Percentiles rank a stretch among this genome's conserved stretches.
Conservation (phyloP, 2,113 vertebrate genomes). For the Mohoua ochrocephala region DNA sequence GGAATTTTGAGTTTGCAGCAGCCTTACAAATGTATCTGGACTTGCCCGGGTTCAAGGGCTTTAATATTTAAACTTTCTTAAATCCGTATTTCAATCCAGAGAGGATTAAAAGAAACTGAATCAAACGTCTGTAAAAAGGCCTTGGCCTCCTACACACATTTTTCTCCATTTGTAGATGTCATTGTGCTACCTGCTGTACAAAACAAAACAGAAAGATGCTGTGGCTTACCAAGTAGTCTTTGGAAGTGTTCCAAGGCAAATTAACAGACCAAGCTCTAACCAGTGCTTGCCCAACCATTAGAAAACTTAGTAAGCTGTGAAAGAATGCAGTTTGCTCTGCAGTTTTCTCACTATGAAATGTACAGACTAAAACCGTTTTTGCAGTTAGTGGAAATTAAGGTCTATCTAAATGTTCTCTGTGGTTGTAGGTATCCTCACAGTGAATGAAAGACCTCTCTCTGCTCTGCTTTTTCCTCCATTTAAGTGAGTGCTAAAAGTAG, state of each 20-base stretch:
- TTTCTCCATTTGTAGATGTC: background rate
- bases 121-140: background rate
- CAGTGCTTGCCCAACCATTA: background rate
- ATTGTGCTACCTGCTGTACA: background rate
- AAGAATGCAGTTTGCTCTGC: conserved; percentile 3
- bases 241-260: conserved; percentile 29
- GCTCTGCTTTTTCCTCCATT: background rate
- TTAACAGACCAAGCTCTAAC: conserved; percentile 14
- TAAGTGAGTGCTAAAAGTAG: background rate
- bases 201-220: background rate
- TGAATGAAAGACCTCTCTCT: background rate
- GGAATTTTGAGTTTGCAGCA: background rate
- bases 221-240: background rate
- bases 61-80: background rate
- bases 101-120: background rate
- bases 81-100: background rate
- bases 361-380: background rate
- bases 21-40: background rate
- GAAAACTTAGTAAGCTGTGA: conserved; percentile 8
- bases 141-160: background rate
- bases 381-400: background rate
- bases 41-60: background rate
- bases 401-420: background rate
- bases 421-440: background rate
- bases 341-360: background rate